These are phyloP conservation scores for Hyperoplus immaculatus DNA, from an alignment of 2,797 vertebrate species.

Conservation along the genomic window DNA sequence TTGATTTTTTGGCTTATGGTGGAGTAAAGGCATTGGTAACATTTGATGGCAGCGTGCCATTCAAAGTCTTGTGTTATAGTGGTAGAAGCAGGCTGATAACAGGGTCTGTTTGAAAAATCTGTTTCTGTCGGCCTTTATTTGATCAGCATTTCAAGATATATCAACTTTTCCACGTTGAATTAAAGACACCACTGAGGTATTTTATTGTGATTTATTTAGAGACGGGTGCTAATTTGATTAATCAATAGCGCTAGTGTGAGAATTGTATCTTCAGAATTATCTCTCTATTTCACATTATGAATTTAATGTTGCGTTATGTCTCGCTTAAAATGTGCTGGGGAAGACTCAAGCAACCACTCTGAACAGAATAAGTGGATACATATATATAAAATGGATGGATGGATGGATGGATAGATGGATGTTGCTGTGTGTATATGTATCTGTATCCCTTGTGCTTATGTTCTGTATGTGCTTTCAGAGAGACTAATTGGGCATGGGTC, in stretches of 20 bases:
- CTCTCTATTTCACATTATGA: neutral
- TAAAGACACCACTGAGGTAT: neutral
- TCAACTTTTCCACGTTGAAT: neutral
- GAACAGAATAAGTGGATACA: neutral
- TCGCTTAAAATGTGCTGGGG: neutral
- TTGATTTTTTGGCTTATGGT: too few relatives aligned
- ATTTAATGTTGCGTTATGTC: constrained; percentile 1
- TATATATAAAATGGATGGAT: too few relatives aligned
- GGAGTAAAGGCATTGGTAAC: neutral
- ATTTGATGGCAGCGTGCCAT: neutral
- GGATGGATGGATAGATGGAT: constrained; percentile 13
- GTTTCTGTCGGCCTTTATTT: neutral
- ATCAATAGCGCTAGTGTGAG: neutral
- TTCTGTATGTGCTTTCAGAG: constrained; percentile 21
- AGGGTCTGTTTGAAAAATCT: neutral
- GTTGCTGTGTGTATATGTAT: constrained; percentile 20
- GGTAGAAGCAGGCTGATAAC: neutral
- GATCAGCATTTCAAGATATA: neutral
- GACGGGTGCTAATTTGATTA: neutral
- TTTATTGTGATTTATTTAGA: neutral
- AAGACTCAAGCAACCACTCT: neutral
- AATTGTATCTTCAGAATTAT: neutral
- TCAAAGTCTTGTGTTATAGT: neutral
- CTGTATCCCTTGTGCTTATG: constrained; percentile 12
- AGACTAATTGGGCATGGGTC: constrained; percentile 68